phyloP scores from a whole-genome alignment of 1,140 invertebrate genomes.

The Drosophila funebris region DNA sequence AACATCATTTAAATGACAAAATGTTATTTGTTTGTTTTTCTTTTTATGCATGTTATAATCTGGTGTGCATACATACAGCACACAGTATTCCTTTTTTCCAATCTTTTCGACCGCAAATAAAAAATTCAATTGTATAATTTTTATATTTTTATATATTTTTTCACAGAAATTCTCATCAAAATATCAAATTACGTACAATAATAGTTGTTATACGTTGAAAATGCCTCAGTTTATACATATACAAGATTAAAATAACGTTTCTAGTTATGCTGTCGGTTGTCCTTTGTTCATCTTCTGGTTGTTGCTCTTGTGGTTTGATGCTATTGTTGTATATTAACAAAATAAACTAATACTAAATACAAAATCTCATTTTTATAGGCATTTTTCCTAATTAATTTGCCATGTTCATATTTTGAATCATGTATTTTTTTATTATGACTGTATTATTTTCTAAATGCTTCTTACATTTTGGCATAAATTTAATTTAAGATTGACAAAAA shows the following conservation, averaged over 20 bases:
- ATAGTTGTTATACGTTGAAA: constrained; percentile 78
- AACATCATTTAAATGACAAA: constrained; percentile 58
- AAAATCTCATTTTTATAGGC: constrained; percentile 46
- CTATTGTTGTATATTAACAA: constrained; percentile 63
- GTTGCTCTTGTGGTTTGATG: constrained; percentile 37
- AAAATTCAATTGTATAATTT: constrained; percentile 39
- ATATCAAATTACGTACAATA: constrained; percentile 82
- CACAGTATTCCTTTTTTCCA: background rate
- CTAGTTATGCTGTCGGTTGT: constrained; percentile 59
- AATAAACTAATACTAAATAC: constrained; percentile 70
- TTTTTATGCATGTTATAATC: background rate
- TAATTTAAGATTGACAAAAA: constrained; percentile 75
- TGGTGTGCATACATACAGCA: too few species aligned
- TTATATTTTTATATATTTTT: constrained; percentile 69
- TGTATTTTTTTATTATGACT: constrained; percentile 16
- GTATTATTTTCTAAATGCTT: constrained; percentile 61
- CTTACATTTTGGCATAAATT: constrained; percentile 41
- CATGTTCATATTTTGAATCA: constrained; percentile 10
- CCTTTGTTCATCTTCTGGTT: constrained; percentile 39
- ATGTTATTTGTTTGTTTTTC: constrained; percentile 15
- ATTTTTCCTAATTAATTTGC: constrained; percentile 45
- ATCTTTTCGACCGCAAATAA: constrained; percentile 6
- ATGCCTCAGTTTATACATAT: constrained; percentile 78
- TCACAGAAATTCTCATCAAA: constrained; percentile 82
- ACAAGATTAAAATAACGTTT: constrained; percentile 77